Evolutionary conservation across 2,113 vertebrate genomes (phyloP).

Genomic region (Xenopus borealis): DNA sequence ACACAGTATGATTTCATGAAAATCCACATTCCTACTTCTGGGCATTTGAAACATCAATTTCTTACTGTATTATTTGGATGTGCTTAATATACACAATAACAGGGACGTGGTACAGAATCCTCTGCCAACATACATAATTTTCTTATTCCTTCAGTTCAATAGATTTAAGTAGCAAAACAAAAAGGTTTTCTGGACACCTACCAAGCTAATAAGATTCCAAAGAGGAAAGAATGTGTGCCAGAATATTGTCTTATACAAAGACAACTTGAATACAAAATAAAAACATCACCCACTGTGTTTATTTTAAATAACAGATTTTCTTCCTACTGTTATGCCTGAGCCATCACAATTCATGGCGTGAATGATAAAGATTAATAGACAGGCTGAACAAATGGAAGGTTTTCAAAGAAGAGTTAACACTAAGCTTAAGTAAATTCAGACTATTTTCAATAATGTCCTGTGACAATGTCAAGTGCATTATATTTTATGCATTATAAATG

Average conservation of each 20-base stretch:
- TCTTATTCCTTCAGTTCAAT: constrained; percentile 6
- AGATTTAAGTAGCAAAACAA: constrained; percentile 50
- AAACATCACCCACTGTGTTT: constrained; percentile 44
- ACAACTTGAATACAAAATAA: constrained; percentile 50
- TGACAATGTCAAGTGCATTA: too few species aligned
- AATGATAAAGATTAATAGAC: constrained; percentile 39
- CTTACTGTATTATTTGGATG: too few species aligned
- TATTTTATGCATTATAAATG: too few species aligned
- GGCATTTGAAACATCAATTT: too few species aligned
- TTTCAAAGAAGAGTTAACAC: too few species aligned
- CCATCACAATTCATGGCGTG: constrained; percentile 41
- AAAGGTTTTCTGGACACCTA: constrained; percentile 53
- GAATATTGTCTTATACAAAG: constrained; percentile 49
- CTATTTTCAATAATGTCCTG: too few species aligned
- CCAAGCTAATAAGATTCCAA: constrained; percentile 59
- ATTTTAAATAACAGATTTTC: constrained; percentile 53
- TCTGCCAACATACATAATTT: not conserved
- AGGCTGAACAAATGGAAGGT: constrained; percentile 41
- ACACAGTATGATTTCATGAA: too few species aligned
- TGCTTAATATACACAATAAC: too few species aligned
- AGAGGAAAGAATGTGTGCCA: constrained; percentile 41
- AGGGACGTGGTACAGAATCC: too few species aligned
- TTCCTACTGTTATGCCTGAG: constrained; percentile 34
- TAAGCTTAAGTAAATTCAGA: too few species aligned
- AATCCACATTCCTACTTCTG: too few species aligned